Evolutionary conservation across 2,888 invertebrate genomes (phyloP), one percentile per base, ranked within the genome.

Genomic region (Heliconius hortense): DNA sequence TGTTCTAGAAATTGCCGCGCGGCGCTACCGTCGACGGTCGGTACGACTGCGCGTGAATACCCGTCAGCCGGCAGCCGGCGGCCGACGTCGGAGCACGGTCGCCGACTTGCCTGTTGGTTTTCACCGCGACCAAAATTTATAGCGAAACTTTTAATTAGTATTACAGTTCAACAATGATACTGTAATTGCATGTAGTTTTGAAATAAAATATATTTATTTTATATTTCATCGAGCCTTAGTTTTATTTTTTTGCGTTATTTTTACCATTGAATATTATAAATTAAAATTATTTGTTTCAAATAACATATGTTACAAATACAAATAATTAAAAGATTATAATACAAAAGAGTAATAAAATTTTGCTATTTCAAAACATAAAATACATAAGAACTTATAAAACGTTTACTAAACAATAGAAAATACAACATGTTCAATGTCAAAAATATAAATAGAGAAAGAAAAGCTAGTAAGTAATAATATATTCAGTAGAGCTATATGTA

Each of bases 11-110:
- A 86, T 81, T 82, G 78, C 88, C 90, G 88, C 85, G 84, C 81
- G 87, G 91, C 92, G 90, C 91, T 85, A 85, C 87, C 73, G 83
- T 81, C 86, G 87, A 78, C 83, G 84, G 85, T 87, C 87, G 85
- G 88, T 90, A 90, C 90, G 90, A 84, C 92, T 94, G 93, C 93
- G 93, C 93, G 87, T 86, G 88, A 88, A 88, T 86, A 88, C 84
- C 83, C 82, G 81, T 73, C 77, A 76, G 74, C 75, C 79, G 77
- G 60, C 53, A 66, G 77, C 76, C 73, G 70, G 75, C 73, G 39
- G 70, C 73, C 81, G 82, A 82, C 80, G 82, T 78, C 81, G 81
- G 79, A 77, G 80, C 78, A 78, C 76, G 43, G 78, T 79, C 80
- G 77, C 74, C 80, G 78, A 82, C 81, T 83, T 83, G 84, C 84